These are phyloP conservation scores for Hippocampus guttulatus DNA, from an alignment of 2,113 vertebrate genomes.

Conservation along the genomic window DNA sequence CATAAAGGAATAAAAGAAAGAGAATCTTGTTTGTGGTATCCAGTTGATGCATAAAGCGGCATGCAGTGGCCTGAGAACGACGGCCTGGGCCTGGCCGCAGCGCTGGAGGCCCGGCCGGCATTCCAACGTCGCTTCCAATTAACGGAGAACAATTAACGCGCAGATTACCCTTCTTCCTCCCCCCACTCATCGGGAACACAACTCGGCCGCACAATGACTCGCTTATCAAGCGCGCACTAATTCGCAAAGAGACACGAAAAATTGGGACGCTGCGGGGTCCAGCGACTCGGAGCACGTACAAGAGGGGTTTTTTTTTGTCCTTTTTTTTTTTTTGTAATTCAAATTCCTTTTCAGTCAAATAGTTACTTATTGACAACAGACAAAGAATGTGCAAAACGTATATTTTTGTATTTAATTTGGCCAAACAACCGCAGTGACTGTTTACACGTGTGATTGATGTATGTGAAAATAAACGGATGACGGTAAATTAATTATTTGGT, in stretches of 20 bases:
- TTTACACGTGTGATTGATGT: neutral
- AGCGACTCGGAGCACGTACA: conserved; percentile 14
- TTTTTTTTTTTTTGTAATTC: neutral
- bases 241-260: conserved; percentile 68
- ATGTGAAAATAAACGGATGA: conserved; percentile 1
- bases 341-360: neutral
- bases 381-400: neutral
- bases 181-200: conserved; percentile 62
- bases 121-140: conserved; percentile 93
- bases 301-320: neutral
- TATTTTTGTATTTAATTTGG: neutral
- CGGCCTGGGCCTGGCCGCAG: conserved; percentile 47
- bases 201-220: conserved; percentile 69
- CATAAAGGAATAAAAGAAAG: neutral
- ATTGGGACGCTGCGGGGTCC: conserved; percentile 57
- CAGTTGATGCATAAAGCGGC: neutral
- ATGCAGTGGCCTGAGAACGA: conserved; percentile 47
- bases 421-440: neutral
- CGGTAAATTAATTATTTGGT: neutral
- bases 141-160: conserved; percentile 88
- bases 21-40: neutral
- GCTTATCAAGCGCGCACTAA: conserved; percentile 66
- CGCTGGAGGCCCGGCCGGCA: conserved; percentile 73
- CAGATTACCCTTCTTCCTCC: conserved; percentile 73
- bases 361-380: neutral